A percentile compares a stretch with the other conserved stretches of the same genome.
phyloP scores from a whole-genome alignment of 1,140 invertebrate genomes.

The Drosophila tsacasi region DNA sequence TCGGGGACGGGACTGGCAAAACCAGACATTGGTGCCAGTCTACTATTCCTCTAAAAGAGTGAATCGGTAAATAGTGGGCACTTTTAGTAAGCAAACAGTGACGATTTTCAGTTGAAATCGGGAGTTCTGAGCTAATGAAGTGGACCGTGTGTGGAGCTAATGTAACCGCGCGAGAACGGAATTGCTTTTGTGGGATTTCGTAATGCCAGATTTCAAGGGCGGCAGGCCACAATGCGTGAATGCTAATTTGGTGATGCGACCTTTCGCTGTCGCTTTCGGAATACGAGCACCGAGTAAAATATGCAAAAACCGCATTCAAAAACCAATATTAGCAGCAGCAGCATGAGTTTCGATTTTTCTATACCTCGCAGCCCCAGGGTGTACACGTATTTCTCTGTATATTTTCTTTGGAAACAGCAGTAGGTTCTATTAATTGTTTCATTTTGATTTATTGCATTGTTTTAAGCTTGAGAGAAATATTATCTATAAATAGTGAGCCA shows the following conservation, averaged over 20 bases:
- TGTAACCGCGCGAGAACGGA: conserved; percentile 1
- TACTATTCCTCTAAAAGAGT: conserved; percentile 4
- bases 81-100: conserved; percentile 13
- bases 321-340: not conserved
- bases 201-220: conserved; percentile 44
- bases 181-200: conserved; percentile 33
- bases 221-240: conserved; percentile 35
- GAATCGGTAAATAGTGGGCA: conserved; percentile 17
- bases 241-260: conserved; percentile 42
- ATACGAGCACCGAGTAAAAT: conserved; percentile 42
- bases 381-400: not conserved
- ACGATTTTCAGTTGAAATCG: not conserved
- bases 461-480: not conserved
- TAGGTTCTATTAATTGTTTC: not conserved
- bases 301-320: conserved; percentile 42
- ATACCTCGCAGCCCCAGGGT: conserved; percentile 14
- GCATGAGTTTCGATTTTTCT: conserved; percentile 5
- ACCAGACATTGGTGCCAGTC: conserved; percentile 5
- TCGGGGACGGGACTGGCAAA: not conserved
- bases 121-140: conserved; percentile 9
- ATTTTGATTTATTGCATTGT: conserved; percentile 22
- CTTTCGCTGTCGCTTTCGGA: conserved; percentile 35
- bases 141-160: conserved; percentile 9
- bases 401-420: not conserved
- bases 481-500: conserved; percentile 30